Conservation (phyloP, 2,888 invertebrate species). For the Minunthozetes semirufus region DNA sequence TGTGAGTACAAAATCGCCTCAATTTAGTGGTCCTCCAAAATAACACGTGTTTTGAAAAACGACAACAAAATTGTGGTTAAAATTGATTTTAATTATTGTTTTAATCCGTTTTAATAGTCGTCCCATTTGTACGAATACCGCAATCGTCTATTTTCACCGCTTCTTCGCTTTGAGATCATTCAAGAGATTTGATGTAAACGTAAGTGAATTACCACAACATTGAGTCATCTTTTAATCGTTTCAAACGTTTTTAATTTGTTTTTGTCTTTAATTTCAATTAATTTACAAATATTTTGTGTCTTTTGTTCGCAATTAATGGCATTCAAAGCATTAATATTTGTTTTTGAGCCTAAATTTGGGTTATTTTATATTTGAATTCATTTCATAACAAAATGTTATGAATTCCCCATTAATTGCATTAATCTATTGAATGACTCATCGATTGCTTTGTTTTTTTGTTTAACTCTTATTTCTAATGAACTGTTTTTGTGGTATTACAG, state of each 20-base stretch:
- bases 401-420: too few relatives aligned
- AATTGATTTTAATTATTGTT: neutral
- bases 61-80: neutral
- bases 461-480: neutral
- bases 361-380: neutral
- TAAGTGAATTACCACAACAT: neutral
- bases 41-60: neutral
- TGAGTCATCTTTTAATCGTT: neutral
- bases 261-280: neutral
- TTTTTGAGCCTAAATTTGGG: too few relatives aligned
- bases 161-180: neutral
- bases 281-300: neutral
- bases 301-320: neutral
- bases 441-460: neutral
- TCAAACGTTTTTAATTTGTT: neutral
- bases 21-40: neutral
- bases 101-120: neutral
- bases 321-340: too few relatives aligned
- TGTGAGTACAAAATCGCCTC: neutral
- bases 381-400: neutral
- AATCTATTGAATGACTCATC: neutral
- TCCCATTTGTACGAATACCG: neutral
- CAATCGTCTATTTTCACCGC: constrained; percentile 1
- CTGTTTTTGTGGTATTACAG: neutral
- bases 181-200: neutral